Evolutionary conservation across 2,888 invertebrate species (phyloP).

Genomic region (Coenonympha glycerion): DNA sequence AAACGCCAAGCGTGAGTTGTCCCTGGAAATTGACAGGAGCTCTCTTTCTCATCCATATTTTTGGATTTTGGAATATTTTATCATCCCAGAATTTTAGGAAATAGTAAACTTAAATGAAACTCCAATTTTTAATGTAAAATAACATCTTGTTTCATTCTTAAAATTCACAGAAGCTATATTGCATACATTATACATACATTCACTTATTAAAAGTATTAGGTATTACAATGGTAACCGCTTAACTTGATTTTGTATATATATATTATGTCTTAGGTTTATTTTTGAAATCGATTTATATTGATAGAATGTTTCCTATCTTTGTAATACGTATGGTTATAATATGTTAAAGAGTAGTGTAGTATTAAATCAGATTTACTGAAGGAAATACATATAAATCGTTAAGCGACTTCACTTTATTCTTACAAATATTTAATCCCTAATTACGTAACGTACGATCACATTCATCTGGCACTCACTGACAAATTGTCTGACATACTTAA

Average conservation of each 20-base stretch:
- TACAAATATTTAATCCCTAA: conserved; percentile 41
- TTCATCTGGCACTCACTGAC: conserved; percentile 61
- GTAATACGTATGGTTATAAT: no score
- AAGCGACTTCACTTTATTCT: neutral
- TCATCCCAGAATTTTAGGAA: no score
- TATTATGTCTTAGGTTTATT: neutral
- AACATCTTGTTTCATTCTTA: conserved; percentile 65
- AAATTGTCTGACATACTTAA: neutral
- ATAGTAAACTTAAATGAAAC: conserved; percentile 29
- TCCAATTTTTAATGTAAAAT: conserved; percentile 55
- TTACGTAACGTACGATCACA: conserved; percentile 64
- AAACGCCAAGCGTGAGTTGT: no score
- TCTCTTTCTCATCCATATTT: no score
- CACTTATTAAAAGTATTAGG: conserved; percentile 39
- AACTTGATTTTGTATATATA: neutral
- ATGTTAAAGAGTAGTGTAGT: no score
- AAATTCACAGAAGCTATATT: conserved; percentile 60
- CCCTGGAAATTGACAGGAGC: no score
- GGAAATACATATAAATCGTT: neutral
- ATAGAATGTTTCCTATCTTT: no score
- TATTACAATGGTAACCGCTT: conserved; percentile 21
- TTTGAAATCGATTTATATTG: no score
- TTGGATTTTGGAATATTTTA: no score
- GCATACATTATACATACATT: conserved; percentile 55
- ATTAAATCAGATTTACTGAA: neutral